Conservation (phyloP, 2,113 vertebrate genomes). For the Formicarius rufipectus region DNA sequence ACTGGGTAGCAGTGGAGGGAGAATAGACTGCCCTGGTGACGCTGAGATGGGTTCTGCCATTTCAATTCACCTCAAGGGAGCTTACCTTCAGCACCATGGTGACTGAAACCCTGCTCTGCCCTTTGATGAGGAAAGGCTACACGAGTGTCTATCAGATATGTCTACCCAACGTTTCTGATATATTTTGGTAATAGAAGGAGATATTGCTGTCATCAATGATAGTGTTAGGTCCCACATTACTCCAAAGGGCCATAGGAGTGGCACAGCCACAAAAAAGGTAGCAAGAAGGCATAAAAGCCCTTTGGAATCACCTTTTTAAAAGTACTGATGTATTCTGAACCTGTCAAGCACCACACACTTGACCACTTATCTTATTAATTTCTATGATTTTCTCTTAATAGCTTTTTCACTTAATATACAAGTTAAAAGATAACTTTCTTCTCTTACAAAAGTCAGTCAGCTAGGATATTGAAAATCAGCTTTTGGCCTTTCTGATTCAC, state of each 20-base stretch:
- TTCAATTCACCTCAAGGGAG: background rate
- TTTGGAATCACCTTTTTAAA: background rate
- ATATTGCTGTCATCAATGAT: accelerated
- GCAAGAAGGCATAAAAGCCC: background rate
- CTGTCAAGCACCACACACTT: too few species aligned
- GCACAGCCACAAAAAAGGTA: background rate
- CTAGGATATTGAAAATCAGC: background rate
- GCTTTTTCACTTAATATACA: background rate
- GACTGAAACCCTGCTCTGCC: background rate
- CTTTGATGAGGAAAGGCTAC: background rate
- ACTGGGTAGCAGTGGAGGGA: background rate
- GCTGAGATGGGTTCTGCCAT: background rate
- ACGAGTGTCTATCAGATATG: background rate
- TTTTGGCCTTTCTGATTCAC: background rate
- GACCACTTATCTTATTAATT: background rate
- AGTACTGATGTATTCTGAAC: background rate
- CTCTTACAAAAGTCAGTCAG: background rate
- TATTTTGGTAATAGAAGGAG: background rate
- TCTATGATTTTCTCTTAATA: background rate
- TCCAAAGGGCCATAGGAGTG: background rate
- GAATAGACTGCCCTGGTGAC: background rate
- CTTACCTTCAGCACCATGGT: background rate
- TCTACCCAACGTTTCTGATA: background rate
- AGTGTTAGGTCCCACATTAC: background rate
- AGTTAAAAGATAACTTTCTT: background rate